phyloP scores from a whole-genome alignment of 1,140 invertebrate species.

The Tachypleus tridentatus region DNA sequence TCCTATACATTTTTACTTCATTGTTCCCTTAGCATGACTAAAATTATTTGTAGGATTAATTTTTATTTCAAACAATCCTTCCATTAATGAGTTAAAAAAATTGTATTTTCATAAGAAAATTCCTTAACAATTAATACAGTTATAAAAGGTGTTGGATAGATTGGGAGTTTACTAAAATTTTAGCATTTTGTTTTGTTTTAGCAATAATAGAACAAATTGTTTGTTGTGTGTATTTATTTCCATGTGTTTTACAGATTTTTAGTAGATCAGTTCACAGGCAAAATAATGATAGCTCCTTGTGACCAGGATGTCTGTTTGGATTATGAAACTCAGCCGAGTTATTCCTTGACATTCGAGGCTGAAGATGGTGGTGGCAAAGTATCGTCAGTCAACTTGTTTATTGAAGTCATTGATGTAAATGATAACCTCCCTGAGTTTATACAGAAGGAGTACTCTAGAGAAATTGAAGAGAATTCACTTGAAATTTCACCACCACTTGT shows the following conservation, averaged over 20 bases:
- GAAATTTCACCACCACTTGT: conserved; percentile 59
- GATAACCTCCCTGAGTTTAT: conserved; percentile 62
- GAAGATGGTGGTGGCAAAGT: conserved; percentile 54
- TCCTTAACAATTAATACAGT: too few relatives aligned
- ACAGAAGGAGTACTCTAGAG: conserved; percentile 19
- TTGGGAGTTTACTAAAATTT: too few relatives aligned
- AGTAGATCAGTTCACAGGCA: conserved; percentile 39
- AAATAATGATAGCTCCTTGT: conserved; percentile 46
- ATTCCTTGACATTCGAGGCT: conserved; percentile 60
- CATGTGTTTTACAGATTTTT: conserved; percentile 7
- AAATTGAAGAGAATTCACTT: conserved; percentile 50
- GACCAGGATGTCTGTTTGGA: conserved; percentile 37
- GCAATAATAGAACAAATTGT: too few relatives aligned
- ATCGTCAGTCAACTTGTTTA: conserved; percentile 53
- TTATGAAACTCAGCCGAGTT: conserved; percentile 63
- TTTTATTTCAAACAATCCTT: too few relatives aligned
- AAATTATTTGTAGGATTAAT: too few relatives aligned
- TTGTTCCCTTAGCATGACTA: too few relatives aligned
- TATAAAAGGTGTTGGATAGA: too few relatives aligned
- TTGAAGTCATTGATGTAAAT: conserved; percentile 81
- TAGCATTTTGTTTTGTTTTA: too few relatives aligned
- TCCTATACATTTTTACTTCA: too few relatives aligned
- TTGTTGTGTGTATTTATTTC: too few relatives aligned
- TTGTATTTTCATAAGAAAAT: too few relatives aligned
- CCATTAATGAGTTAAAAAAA: too few relatives aligned